phyloP scores from a whole-genome alignment of 2,888 invertebrate species.

The Rugalucina vietnamica region DNA sequence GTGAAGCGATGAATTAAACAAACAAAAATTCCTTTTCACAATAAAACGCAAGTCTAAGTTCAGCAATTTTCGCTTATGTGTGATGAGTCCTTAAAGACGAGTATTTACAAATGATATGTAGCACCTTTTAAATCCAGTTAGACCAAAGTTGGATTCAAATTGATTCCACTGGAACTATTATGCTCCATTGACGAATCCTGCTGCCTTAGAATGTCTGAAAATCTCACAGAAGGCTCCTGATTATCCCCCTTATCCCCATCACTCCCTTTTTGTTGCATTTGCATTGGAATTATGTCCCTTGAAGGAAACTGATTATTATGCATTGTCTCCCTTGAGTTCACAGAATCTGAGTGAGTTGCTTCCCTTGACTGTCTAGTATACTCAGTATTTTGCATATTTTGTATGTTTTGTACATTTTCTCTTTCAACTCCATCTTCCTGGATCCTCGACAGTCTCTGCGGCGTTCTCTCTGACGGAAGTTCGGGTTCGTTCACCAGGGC shows the following conservation, averaged over 20 bases:
- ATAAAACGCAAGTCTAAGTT: too few species aligned
- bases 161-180: too few species aligned
- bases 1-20: too few species aligned
- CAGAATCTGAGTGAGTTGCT: too few species aligned
- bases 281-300: background rate
- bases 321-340: background rate
- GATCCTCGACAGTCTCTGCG: constrained; percentile 12
- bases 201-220: background rate
- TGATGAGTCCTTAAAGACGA: too few species aligned
- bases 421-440: constrained; percentile 2
- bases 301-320: background rate
- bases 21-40: too few species aligned
- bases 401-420: too few species aligned
- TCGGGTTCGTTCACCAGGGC: constrained; percentile 23
- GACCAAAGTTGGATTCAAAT: too few species aligned
- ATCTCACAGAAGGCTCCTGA: background rate
- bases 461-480: constrained; percentile 16
- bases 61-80: too few species aligned
- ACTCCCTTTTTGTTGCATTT: background rate
- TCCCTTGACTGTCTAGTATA: background rate
- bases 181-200: too few species aligned
- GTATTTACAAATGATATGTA: too few species aligned
- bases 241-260: background rate
- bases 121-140: too few species aligned
- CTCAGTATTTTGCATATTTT: background rate